A percentile compares a stretch with the other conserved stretches of the same genome.
These are phyloP conservation scores for Noctua pronuba DNA, from an alignment of 2,888 invertebrate genomes.

Conservation along the genomic window DNA sequence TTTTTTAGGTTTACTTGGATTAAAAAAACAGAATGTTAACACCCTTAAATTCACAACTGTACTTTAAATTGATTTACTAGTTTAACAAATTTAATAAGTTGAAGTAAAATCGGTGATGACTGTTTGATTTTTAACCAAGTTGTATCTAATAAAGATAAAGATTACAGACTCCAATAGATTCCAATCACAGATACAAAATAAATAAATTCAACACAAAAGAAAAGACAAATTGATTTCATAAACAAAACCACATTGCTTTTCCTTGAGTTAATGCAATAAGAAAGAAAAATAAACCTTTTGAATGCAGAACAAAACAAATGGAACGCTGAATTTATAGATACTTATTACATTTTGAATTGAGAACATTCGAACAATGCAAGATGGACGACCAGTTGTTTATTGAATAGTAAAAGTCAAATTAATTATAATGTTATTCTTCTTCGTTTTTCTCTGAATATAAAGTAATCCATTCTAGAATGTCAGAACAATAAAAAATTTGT, in stretches of 20 bases:
- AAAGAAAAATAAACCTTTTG: constrained; percentile 7
- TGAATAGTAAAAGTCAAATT: constrained; percentile 1
- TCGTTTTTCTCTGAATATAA: neutral
- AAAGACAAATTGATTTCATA: neutral
- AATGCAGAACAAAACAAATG: constrained; percentile 42
- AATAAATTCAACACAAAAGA: neutral
- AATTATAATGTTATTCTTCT: neutral
- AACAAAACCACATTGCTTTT: neutral
- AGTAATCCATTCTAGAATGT: neutral
- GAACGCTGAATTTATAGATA: constrained; percentile 5
- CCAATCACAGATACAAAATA: neutral
- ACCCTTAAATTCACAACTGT: neutral
- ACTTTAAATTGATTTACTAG: neutral
- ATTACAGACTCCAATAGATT: neutral
- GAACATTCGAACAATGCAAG: constrained; percentile 38
- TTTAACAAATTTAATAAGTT: neutral
- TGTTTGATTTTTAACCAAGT: neutral
- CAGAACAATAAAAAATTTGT: neutral
- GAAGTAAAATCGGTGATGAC: constrained; percentile 35
- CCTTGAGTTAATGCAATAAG: neutral
- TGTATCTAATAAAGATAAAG: neutral
- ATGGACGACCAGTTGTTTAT: constrained; percentile 2
- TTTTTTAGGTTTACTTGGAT: neutral
- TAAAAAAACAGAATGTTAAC: neutral
- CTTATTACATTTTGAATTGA: constrained; percentile 52